Base-by-base conservation (phyloP, 1,140 invertebrate genomes). In the Bombus pyrosoma region DNA sequence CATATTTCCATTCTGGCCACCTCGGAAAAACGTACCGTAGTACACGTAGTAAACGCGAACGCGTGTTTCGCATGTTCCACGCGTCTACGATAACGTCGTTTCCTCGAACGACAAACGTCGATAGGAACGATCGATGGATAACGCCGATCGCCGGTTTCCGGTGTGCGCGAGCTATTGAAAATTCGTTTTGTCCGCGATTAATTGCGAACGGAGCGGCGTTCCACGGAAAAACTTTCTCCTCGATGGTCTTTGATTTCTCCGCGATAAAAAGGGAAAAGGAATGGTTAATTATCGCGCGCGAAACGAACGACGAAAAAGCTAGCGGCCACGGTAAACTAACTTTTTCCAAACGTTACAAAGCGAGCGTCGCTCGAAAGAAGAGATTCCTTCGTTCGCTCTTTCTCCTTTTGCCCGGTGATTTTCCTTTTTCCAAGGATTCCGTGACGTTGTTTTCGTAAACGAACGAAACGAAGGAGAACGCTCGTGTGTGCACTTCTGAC, bases 271-370 rank as follows among this genome's bases (percentile, higher is more conserved):
- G 34, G 32, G 81, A 41, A 69, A 77, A 47, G 41, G 47, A 84
- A 84, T 66, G 64, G 64, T 84, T 86, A 84, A 83, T 43, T 34
- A 57, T 8, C 73, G 41, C 32, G 43, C 6, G 41, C 15, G 28
- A n/a, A 62, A 72, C 39, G 25, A 34, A 22, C 53, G 28, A 69
- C 22, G 81, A 77, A 77, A 84, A 84, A 37, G 22, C 18, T 8
- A 72, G 32, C 8, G 18, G 66, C 18, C 9, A 25, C 18, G 66
- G 15, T 34, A 22, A 75, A 32, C 10, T 34, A 43, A 25, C 4
- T 47, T 83, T 34, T 62, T 34, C 18, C 68, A 39, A 69, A 32
- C 15, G 32, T 71, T 71, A 62, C 62, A 53, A 73, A 62, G 28
- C 15, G 74, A 75, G 28, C 25, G 47, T 43, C 15, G 41, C 5